Evolutionary conservation across 2,797 vertebrate genomes (phyloP), one percentile per base, ranked within the genome.

Genomic region (Falco biarmicus): DNA sequence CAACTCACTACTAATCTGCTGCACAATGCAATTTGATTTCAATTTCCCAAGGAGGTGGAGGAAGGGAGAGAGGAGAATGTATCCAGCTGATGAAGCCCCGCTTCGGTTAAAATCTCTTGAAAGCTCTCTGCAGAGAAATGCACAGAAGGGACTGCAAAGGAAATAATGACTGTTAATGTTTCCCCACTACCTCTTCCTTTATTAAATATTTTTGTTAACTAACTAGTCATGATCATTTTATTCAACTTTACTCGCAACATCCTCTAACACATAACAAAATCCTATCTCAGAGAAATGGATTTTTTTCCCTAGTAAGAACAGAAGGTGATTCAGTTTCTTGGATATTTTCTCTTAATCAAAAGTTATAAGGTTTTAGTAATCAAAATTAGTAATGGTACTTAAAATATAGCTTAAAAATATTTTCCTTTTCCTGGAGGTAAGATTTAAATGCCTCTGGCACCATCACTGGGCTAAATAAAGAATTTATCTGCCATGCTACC

Each of bases 1-100:
- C 56, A 56, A 34, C 90, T 79, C 91, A 6, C 57, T 26, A 15
- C 78, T 92, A 51, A 94, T 82, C 88, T 87, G 74, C 75, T 56
- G 53, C 91, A 95, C 94, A 83, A 71, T 31, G 71, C 79, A 91
- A 77, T 86, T 85, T 57, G 61, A 95, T 85, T 95, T 77, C 89
- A 21, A 41, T 74, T 90, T 92, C 56, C 88, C 74, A 63, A 85
- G 84, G 60, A 96, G 75, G 48, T 60, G 51, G 56, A 93, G 74
- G 92, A 88, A 90, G 61, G 81, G 39, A 87, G 61, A 73, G 70
- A 41, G 53, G 31, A 63, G 60, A 80, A 89, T 7, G 32, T 7
- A 64, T 10, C 43, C 75, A 93, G 75, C 84, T 89, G 83, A 77
- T 57, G 71, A 77, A 91, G 53, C 32, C 71, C 29, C 1, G 7